phyloP scores from a whole-genome alignment of 2,888 invertebrate species.

The Himalopsyche anomala region DNA sequence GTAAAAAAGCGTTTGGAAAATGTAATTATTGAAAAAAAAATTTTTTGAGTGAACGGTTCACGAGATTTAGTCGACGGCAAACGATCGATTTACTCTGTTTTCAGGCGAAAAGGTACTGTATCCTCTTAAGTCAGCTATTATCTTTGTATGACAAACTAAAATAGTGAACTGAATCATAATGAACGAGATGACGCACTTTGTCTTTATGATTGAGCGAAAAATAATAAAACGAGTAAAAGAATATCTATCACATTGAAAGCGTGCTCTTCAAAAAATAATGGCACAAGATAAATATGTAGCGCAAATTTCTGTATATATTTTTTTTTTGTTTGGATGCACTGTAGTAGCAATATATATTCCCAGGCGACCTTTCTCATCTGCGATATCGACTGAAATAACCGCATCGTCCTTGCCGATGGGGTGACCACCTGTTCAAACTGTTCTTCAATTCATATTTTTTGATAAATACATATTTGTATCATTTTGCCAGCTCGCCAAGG shows the following conservation, averaged over 20 bases:
- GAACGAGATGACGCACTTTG: too few relatives aligned
- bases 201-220: too few relatives aligned
- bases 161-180: too few relatives aligned
- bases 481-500: conserved; percentile 6
- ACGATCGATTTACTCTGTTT: too few relatives aligned
- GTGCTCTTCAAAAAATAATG: background rate
- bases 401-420: conserved; percentile 64
- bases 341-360: conserved; percentile 35
- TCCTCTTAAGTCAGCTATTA: too few relatives aligned
- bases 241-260: background rate
- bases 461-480: background rate
- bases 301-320: background rate
- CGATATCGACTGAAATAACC: conserved; percentile 63
- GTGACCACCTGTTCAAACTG: conserved; percentile 56
- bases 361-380: conserved; percentile 62
- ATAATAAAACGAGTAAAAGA: too few relatives aligned
- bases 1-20: too few relatives aligned
- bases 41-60: too few relatives aligned
- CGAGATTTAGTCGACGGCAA: too few relatives aligned
- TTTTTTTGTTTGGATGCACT: conserved; percentile 6
- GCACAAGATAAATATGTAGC: background rate
- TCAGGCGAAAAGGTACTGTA: too few relatives aligned
- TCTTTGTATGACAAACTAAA: too few relatives aligned
- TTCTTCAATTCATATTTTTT: conserved; percentile 45
- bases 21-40: too few relatives aligned